Base-by-base conservation (phyloP, 1,140 invertebrate species). In the Platorchestia sp. region DNA sequence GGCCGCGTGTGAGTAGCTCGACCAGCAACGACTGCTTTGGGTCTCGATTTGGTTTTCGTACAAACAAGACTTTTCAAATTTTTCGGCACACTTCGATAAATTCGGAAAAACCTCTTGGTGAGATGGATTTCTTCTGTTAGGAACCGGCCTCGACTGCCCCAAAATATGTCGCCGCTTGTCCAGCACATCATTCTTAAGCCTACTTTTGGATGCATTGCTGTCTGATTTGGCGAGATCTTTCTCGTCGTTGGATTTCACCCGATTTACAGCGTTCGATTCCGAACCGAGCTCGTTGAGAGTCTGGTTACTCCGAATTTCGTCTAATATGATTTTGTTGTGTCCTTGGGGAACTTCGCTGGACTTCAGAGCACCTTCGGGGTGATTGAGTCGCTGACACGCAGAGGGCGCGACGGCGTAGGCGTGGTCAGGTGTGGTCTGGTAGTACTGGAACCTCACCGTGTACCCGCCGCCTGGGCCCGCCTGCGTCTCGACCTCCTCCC, bases 371-470 rank as follows among this genome's bases (percentile, higher is more conserved):
- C 36, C 36, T 75, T 75, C 59, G 1, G 27, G 14, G 59, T 10
- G 59, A 75, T 75, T 75, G 14, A 22, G 59, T 36, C 59, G 59
- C 27, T 22, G 59, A 75, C 59, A 36, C 36, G 27, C 36, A 22
- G 14, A 27, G 3, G 59, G 59, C 10, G 93, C 47, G 44, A 86
- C 43, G 59, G 95, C 95, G 42, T 96, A 96, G 10, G 95, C 96
- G 59, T 96, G 96, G 93, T 96, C 95, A 42, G 96, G 96, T 5
- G 96, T 96, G 40, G 96, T 96, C 47, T 96, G 95, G 87, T 96
- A 96, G 95, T 96, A 96, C 91, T 96, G 96, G 89, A 96, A 95
- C n/a, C 95, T 95, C 86, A 95, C 96, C 43, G 95, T 96, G 95
- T 96, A 96, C 45, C 95, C 36, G 51, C 90, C 43, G n/a, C 59